Conservation (phyloP, 1,140 invertebrate genomes). For the Sycophila sp. region DNA sequence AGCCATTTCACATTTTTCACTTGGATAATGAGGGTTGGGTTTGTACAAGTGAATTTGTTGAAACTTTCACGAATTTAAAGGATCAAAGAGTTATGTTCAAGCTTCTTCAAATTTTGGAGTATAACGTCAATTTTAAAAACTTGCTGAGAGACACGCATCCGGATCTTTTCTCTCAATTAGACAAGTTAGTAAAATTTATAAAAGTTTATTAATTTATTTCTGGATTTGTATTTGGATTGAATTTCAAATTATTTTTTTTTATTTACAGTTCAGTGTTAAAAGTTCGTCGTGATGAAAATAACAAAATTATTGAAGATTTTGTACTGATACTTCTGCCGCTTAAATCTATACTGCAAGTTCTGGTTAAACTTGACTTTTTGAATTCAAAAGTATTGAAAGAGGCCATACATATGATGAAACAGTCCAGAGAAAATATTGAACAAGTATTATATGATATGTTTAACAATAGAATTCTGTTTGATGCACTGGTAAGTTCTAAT, state of each 20-base stretch:
- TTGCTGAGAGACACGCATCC: conserved; percentile 38
- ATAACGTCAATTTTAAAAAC: conserved; percentile 28
- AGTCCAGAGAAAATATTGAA: not conserved
- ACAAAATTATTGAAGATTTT: conserved; percentile 27
- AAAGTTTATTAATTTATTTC: too few species aligned
- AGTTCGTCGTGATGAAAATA: conserved; percentile 31
- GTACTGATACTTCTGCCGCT: conserved; percentile 40
- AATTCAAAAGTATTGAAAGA: conserved; percentile 13
- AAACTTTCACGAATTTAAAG: conserved; percentile 42
- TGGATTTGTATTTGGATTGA: too few species aligned
- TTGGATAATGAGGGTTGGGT: conserved; percentile 47
- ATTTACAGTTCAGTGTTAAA: too few species aligned
- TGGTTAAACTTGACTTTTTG: conserved; percentile 11
- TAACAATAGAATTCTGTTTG: conserved; percentile 20
- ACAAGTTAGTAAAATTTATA: conserved; percentile 44
- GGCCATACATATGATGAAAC: conserved; percentile 8
- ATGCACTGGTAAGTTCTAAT: conserved; percentile 44
- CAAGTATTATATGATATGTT: not conserved
- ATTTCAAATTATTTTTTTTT: too few species aligned
- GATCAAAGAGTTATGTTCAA: conserved; percentile 20
- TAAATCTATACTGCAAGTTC: conserved; percentile 20
- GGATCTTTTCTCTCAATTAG: conserved; percentile 37
- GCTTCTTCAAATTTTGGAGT: conserved; percentile 2
- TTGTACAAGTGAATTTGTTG: conserved; percentile 42
- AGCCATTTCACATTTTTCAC: conserved; percentile 44